These are phyloP conservation scores for Choloepus didactylus DNA, from an alignment of 2,797 vertebrate species.

Conservation along the genomic window DNA sequence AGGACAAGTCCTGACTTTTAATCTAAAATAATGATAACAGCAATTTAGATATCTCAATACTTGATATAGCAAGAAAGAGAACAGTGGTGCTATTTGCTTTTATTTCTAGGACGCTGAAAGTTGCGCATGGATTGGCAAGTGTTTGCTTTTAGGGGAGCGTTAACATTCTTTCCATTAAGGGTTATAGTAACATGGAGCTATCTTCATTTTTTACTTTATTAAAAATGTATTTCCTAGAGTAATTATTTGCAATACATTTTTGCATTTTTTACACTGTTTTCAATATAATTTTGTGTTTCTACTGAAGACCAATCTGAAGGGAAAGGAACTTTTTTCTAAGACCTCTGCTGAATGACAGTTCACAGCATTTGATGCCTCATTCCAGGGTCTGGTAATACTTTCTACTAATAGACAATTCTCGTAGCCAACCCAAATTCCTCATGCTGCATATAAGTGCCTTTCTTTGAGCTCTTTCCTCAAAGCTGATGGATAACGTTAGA, in stretches of 20 bases:
- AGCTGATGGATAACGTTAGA: not conserved
- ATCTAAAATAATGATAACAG: not conserved
- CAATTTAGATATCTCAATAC: not conserved
- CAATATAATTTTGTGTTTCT: not conserved
- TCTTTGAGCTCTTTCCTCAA: not conserved
- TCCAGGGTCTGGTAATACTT: not conserved
- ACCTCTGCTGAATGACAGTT: not conserved
- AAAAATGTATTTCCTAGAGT: slow-evolving; percentile 28
- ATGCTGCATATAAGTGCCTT: not conserved
- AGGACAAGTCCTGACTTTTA: slow-evolving; percentile 29
- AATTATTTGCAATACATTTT: slow-evolving; percentile 52
- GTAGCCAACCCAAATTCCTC: not conserved
- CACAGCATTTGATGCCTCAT: not conserved
- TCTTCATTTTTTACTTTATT: not conserved
- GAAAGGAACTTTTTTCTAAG: not conserved
- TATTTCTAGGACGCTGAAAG: not conserved
- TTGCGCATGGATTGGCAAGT: not conserved
- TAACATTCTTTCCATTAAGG: not conserved
- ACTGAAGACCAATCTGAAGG: not conserved
- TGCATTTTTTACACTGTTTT: slow-evolving; percentile 12
- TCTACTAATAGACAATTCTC: not conserved
- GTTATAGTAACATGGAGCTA: not conserved
- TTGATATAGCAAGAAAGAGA: not conserved
- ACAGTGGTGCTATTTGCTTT: not conserved
- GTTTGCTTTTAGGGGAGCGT: not conserved